Evolutionary conservation across 2,113 vertebrate genomes (phyloP).

Genomic region (Toxotes chatareus): DNA sequence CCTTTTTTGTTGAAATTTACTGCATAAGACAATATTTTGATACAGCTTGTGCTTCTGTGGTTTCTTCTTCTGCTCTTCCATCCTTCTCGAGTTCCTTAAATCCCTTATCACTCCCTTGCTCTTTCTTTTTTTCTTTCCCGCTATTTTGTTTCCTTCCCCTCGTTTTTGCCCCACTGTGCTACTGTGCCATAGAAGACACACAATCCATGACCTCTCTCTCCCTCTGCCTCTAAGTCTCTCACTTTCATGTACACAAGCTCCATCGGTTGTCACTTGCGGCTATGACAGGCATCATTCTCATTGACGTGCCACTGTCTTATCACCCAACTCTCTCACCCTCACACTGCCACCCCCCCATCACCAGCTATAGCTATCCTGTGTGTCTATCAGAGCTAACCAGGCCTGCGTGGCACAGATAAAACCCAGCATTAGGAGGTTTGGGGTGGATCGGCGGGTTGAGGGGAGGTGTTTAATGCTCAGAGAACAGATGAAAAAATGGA

Average conservation of each 20-base stretch:
- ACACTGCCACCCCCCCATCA: conserved; percentile 51
- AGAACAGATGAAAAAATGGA: conserved; percentile 46
- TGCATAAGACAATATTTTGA: conserved; percentile 1
- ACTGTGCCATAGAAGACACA: not conserved
- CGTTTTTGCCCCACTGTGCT: not conserved
- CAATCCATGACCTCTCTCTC: not conserved
- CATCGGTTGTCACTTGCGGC: conserved; percentile 56
- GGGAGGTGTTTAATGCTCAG: conserved; percentile 49
- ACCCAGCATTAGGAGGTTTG: conserved; percentile 49
- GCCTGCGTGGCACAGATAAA: conserved; percentile 74
- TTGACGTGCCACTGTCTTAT: conserved; percentile 64
- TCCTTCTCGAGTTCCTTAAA: not conserved
- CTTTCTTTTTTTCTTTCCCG: not conserved
- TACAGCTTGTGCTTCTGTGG: not conserved
- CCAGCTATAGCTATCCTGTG: conserved; percentile 54
- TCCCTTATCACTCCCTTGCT: not conserved
- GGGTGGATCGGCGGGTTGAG: conserved; percentile 44
- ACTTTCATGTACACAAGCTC: conserved; percentile 42
- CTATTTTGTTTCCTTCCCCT: not conserved
- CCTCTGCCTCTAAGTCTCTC: conserved; percentile 4
- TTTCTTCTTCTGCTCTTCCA: not conserved
- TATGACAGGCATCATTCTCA: conserved; percentile 67
- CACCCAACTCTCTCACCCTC: conserved; percentile 46
- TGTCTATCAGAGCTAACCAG: conserved; percentile 73
- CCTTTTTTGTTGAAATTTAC: not conserved